A percentile compares a stretch with the other conserved stretches of the same genome.
phyloP scores from a whole-genome alignment of 2,797 vertebrate genomes.

The Arnoldichthys spilopterus region DNA sequence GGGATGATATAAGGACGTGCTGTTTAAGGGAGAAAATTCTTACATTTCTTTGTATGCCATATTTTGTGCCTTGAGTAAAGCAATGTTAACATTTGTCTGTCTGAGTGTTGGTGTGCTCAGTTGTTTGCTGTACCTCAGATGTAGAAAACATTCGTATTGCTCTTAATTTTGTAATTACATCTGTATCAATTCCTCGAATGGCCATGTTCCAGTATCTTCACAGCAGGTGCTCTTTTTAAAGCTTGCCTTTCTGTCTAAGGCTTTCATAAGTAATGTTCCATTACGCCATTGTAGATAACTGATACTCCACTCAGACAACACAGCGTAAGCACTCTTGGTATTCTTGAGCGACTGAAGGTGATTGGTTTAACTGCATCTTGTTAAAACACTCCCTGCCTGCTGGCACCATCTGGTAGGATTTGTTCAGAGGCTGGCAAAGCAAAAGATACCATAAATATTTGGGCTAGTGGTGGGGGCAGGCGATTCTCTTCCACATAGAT shows the following conservation, averaged over 20 bases:
- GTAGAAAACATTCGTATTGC: neutral
- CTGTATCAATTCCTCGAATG: neutral
- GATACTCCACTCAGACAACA: slow-evolving; percentile 22
- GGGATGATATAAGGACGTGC: neutral
- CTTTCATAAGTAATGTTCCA: neutral
- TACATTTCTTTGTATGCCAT: neutral
- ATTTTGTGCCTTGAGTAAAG: slow-evolving; percentile 3
- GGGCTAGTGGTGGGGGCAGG: slow-evolving; percentile 12
- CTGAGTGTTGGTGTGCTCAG: slow-evolving; percentile 29
- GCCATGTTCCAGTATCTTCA: neutral
- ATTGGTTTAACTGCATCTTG: slow-evolving; percentile 20
- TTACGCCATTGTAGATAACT: neutral
- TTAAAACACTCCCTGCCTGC: slow-evolving; percentile 32
- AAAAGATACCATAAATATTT: slow-evolving; percentile 44
- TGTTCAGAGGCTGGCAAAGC: slow-evolving; percentile 20
- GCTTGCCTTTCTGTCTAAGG: neutral
- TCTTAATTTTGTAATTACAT: neutral
- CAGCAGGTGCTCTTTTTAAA: neutral
- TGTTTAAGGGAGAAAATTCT: neutral
- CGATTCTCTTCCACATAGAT: slow-evolving; percentile 28
- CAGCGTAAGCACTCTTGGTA: slow-evolving; percentile 10
- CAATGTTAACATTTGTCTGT: slow-evolving; percentile 59
- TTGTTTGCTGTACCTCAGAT: slow-evolving; percentile 15
- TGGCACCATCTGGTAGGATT: slow-evolving; percentile 45
- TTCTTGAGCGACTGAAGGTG: slow-evolving; percentile 24